Evolutionary conservation across 1,140 invertebrate genomes (phyloP), one percentile per base, ranked within the genome.

Genomic region (Lordiphosa stackelbergi): DNA sequence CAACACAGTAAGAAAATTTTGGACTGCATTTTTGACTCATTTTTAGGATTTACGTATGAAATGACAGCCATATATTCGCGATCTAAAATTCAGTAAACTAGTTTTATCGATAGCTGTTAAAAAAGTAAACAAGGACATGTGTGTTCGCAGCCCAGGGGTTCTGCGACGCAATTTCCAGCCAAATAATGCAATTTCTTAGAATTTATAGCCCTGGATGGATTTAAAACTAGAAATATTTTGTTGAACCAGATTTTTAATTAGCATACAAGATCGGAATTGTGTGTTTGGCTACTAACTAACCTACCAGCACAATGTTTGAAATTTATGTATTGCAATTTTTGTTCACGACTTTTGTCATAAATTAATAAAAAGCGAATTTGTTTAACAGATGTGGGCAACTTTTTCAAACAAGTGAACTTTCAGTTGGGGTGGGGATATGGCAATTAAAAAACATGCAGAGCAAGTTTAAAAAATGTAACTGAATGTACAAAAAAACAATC

Each of bases 191-290:
- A 16, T 16, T 16, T 2, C 16, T 16, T 16, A 16, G 16, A 16
- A 16, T 16, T 24, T 5, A 24, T 24, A 5, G 22, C 22, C 5
- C 0, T 5, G 22, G 22, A 24, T 24, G 0, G 22, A 5, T 24
- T 24, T 24, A 6, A 5, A 24, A 24, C 5, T 9, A 54, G 6
- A 16, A 41, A 40, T 13, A 41, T 35, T 35, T 52, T 53, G 38
- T 22, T 40, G 61, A 64, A 64, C 59, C 61, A 53, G 61, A 64
- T 45, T 46, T 46, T 46, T 28, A 64, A 64, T 64, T 64, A 64
- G 59, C 61, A 64, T 64, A 64, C 36, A 53, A 41, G 36, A 7
- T 64, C 49, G 34, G 34, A 64, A 53, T 48, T 53, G 48, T 41
- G 48, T 35, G 3, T 22, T 16, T 24, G 22, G 22, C 4, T 6